Evolutionary conservation across 1,140 invertebrate species (phyloP), one percentile per base, ranked within the genome.

Genomic region (Drosophila truncata): DNA sequence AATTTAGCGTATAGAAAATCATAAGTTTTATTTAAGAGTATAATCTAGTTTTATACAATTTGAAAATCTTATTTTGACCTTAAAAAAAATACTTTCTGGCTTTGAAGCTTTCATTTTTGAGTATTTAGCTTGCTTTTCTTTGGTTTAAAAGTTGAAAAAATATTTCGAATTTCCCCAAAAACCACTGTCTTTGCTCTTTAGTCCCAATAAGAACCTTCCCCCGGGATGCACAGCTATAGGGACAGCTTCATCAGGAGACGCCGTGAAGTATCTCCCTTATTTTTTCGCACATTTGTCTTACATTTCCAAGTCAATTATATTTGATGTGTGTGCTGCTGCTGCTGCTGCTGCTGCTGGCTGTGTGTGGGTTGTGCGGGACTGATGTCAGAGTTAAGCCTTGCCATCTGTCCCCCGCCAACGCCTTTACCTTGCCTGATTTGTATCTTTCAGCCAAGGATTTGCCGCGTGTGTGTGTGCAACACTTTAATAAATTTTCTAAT

Each of bases 401-500:
- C 63, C 63, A 66, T 66, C 31, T 78, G 27, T 44, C 29, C 44
- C 31, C 23, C 20, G 13, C 27, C 27, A 18, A 23, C 29, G 16
- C 27, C 9, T 49, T 11, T 55, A 31, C 47, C 49, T 37, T 37
- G 58, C 23, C 18, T 61, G 27, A 57, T 71, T 29, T 71, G 42
- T 62, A 14, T 62, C 52, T 39, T 52, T 42, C 46, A 52, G 29
- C 27, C 66, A 66, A n/a, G 11, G 58, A 35, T 44, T 67, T 67
- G 11, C 58, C 13, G 16, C 27, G 18, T 35, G 49, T 33, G 16
- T 59, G 58, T 39, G 44, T 46, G 63, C 41, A 82, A 87, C 66
- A 80, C 81, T 84, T 84, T 77, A 73, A 86, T 82, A 87, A 73
- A 80, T 86, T 80, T 87, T 83, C 83, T 88, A 83, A 87, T 86